Conservation (phyloP, 2,797 vertebrate genomes). For the Lateolabrax maculatus region DNA sequence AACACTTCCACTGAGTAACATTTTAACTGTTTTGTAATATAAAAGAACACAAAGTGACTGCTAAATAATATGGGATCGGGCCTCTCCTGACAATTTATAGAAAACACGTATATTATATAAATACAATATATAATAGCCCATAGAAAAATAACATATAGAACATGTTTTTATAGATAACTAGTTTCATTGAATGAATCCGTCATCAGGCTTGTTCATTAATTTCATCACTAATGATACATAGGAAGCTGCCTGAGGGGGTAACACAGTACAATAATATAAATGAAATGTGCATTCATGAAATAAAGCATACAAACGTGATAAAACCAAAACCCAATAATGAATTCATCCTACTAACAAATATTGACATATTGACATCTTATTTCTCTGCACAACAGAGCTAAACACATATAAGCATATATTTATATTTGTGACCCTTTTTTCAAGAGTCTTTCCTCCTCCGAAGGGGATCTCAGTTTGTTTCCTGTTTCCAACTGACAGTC, state of each 20-base stretch:
- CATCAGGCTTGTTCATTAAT: constrained; percentile 28
- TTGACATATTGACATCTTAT: too few relatives aligned
- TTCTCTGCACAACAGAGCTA: too few relatives aligned
- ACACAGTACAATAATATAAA: not conserved
- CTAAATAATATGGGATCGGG: not conserved
- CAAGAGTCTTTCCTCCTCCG: too few relatives aligned
- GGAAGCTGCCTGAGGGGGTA: not conserved
- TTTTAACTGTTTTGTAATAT: not conserved
- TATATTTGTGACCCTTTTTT: not conserved
- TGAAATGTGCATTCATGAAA: not conserved
- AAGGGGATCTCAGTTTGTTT: too few relatives aligned
- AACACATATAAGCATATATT: too few relatives aligned
- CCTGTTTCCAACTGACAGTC: too few relatives aligned
- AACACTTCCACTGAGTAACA: not conserved
- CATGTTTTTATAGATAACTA: not conserved
- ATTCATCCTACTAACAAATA: not conserved
- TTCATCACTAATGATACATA: constrained; percentile 23
- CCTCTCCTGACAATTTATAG: not conserved
- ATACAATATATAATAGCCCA: not conserved
- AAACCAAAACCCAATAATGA: too few relatives aligned
- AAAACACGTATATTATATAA: not conserved
- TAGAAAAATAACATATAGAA: not conserved
- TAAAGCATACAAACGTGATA: not conserved
- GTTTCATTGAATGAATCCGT: not conserved
- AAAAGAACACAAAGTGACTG: not conserved